phyloP scores from a whole-genome alignment of 2,113 vertebrate genomes.

The Zosterops hypoxanthus region DNA sequence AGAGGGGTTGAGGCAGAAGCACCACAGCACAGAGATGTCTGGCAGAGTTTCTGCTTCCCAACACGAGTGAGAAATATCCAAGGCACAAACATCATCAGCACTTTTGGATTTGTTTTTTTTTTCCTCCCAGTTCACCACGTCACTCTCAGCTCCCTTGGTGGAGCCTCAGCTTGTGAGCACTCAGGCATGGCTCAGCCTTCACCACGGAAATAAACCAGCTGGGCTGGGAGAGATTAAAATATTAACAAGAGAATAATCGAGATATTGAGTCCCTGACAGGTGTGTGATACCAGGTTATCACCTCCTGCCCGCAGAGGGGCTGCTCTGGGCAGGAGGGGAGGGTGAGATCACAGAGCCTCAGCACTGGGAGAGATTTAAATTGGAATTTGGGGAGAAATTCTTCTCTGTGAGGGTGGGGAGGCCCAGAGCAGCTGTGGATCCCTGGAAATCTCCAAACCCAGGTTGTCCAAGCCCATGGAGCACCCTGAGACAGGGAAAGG shows the following conservation, averaged over 20 bases:
- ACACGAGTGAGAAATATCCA: neutral
- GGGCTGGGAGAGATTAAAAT: neutral
- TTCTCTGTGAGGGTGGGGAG: accelerated
- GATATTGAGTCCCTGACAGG: neutral
- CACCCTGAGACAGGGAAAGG: accelerated
- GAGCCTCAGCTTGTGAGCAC: neutral
- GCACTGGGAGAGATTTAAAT: neutral
- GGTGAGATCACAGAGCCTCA: neutral
- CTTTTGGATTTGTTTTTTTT: neutral
- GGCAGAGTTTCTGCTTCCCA: neutral
- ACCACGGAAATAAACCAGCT: neutral
- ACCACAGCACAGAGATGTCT: accelerated
- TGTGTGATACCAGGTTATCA: neutral
- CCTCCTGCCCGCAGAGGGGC: accelerated
- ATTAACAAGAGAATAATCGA: neutral
- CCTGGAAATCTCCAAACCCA: neutral
- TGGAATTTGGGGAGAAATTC: neutral
- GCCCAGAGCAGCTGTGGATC: neutral
- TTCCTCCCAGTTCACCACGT: neutral
- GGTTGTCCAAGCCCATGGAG: neutral
- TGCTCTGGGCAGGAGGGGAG: neutral
- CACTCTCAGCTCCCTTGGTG: neutral
- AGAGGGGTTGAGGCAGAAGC: neutral
- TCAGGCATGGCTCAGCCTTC: neutral
- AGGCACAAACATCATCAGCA: neutral